Evolutionary conservation across 2,113 vertebrate genomes (phyloP).

Genomic region (Porphyrio hochstetteri): DNA sequence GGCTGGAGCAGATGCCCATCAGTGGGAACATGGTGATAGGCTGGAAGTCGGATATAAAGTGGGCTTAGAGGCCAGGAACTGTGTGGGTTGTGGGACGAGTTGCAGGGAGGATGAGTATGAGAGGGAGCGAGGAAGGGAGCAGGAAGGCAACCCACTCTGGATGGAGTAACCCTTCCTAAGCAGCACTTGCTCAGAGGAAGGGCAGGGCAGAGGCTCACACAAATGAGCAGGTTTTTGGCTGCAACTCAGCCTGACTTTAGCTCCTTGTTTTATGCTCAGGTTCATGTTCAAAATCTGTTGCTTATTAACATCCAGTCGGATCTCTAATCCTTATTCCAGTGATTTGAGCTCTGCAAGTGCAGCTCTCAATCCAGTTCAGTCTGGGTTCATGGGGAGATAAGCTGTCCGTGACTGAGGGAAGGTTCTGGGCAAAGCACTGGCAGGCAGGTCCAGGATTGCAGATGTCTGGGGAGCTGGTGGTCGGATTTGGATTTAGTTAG

Average conservation of each 20-base stretch:
- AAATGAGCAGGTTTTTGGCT: background rate
- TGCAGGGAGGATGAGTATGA: background rate
- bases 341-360: background rate
- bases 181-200: background rate
- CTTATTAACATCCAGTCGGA: background rate
- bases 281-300: background rate
- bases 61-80: background rate
- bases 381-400: background rate
- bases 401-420: background rate
- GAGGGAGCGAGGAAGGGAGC: background rate
- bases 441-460: background rate
- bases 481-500: background rate
- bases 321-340: background rate
- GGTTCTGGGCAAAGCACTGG: background rate
- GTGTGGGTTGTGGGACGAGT: background rate
- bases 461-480: background rate
- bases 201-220: background rate
- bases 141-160: background rate
- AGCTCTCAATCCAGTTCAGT: background rate
- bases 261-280: background rate
- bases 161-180: background rate
- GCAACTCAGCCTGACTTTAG: background rate
- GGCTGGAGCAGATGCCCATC: background rate
- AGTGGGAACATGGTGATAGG: background rate
- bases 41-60: background rate